These are phyloP conservation scores for Parauchenoglanis ngamensis DNA, from an alignment of 2,797 vertebrate species.

Conservation along the genomic window DNA sequence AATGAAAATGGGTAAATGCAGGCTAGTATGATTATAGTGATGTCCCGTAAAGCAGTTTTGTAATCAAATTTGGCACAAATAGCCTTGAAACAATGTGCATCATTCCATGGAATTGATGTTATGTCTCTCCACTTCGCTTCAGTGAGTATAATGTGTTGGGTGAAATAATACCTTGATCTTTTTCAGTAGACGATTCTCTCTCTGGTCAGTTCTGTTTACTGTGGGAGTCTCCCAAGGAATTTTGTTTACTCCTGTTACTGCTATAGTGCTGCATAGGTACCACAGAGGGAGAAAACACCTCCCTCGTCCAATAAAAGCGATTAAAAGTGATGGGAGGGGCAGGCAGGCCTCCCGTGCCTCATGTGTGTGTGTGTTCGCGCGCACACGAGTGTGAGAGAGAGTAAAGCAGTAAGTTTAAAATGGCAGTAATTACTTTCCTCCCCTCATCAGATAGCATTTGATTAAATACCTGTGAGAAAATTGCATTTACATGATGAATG, in stretches of 20 bases:
- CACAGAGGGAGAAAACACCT: conserved; percentile 51
- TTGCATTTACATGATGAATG: conserved; percentile 94
- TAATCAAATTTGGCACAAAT: too few relatives aligned
- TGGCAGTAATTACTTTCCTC: conserved; percentile 86
- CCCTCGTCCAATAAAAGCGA: conserved; percentile 59
- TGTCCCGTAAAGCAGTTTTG: neutral
- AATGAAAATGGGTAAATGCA: neutral
- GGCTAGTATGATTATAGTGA: neutral
- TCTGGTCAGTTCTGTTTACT: neutral
- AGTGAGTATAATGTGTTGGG: neutral
- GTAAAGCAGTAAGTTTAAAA: conserved; percentile 75
- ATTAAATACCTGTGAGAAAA: conserved; percentile 94
- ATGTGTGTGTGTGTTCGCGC: too few relatives aligned
- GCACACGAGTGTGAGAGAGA: conserved; percentile 52
- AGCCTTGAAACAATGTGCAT: neutral
- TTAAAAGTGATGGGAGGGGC: conserved; percentile 60
- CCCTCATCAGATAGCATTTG: conserved; percentile 87
- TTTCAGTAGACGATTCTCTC: neutral
- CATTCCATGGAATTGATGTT: neutral
- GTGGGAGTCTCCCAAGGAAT: conserved; percentile 35
- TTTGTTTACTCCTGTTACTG: conserved; percentile 52
- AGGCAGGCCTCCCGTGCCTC: neutral
- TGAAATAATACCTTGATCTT: neutral
- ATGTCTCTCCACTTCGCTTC: neutral
- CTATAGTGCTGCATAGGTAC: conserved; percentile 60